These are phyloP conservation scores for Nicator chloris DNA, from an alignment of 2,113 vertebrate genomes.

Conservation along the genomic window DNA sequence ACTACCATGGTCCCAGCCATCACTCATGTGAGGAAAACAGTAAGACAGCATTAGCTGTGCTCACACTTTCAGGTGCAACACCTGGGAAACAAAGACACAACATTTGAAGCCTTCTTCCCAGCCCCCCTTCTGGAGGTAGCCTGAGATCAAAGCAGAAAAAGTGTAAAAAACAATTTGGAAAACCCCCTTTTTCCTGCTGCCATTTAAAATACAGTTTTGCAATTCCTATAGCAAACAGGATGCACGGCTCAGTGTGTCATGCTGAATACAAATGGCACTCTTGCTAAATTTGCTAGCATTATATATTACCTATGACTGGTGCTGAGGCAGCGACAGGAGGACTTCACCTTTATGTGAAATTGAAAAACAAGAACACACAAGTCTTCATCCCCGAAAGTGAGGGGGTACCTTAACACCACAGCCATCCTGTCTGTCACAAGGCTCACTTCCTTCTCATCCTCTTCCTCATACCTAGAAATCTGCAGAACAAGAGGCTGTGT, in stretches of 20 bases:
- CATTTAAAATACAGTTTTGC: not conserved
- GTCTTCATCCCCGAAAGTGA: not conserved
- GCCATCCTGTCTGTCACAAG: not conserved
- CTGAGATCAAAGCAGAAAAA: not conserved
- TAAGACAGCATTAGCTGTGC: not conserved
- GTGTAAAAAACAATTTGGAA: not conserved
- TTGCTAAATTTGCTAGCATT: not conserved
- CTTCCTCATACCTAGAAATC: not conserved
- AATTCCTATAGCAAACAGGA: not conserved
- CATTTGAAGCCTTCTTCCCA: not conserved
- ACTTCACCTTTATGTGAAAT: not conserved
- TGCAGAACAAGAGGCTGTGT: not conserved
- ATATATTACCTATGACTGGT: not conserved
- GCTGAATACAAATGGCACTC: not conserved
- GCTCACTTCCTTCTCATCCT: not conserved
- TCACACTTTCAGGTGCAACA: not conserved
- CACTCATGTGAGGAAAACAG: accelerated
- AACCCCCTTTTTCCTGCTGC: not conserved
- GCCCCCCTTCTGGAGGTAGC: not conserved
- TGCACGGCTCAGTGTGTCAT: not conserved
- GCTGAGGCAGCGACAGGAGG: not conserved
- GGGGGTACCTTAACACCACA: not conserved
- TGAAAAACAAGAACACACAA: not conserved
- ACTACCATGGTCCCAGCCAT: not conserved
- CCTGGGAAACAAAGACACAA: not conserved